phyloP scores from a whole-genome alignment of 2,888 invertebrate species.

The Zootermopsis nevadensis region DNA sequence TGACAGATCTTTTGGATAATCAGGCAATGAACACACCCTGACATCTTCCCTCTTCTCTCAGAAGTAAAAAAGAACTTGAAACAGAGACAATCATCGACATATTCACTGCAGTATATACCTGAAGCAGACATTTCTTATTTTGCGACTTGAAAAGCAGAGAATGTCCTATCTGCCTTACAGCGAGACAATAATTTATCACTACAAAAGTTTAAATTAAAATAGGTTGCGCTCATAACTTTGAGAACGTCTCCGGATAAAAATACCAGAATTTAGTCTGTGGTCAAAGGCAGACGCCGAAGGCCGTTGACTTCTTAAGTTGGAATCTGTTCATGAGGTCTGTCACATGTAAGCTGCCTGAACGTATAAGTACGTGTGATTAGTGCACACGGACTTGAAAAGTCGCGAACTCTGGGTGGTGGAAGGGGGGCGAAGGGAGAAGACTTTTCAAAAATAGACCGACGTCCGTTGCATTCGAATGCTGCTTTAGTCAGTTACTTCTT shows the following conservation, averaged over 20 bases:
- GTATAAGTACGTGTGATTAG: background rate
- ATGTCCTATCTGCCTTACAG: too few relatives aligned
- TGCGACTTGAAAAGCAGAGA: too few relatives aligned
- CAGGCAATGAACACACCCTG: too few relatives aligned
- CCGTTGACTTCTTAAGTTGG: background rate
- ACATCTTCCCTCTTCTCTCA: too few relatives aligned
- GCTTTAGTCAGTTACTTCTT: background rate
- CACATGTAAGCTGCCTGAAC: background rate
- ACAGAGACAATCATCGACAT: too few relatives aligned
- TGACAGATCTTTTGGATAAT: too few relatives aligned
- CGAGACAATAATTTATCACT: background rate
- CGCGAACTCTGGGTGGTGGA: background rate
- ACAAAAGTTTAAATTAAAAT: background rate
- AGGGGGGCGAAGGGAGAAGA: background rate
- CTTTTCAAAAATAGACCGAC: background rate
- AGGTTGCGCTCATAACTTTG: background rate
- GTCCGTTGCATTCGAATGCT: background rate
- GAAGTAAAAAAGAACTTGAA: too few relatives aligned
- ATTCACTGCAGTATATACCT: too few relatives aligned
- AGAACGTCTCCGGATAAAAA: background rate
- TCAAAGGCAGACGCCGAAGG: background rate
- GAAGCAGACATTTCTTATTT: too few relatives aligned
- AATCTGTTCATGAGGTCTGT: background rate
- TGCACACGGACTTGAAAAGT: slow-evolving; percentile 2
- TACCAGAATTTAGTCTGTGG: background rate